Evolutionary conservation across 2,113 vertebrate species (phyloP).

Genomic region (Tetrax tetrax): DNA sequence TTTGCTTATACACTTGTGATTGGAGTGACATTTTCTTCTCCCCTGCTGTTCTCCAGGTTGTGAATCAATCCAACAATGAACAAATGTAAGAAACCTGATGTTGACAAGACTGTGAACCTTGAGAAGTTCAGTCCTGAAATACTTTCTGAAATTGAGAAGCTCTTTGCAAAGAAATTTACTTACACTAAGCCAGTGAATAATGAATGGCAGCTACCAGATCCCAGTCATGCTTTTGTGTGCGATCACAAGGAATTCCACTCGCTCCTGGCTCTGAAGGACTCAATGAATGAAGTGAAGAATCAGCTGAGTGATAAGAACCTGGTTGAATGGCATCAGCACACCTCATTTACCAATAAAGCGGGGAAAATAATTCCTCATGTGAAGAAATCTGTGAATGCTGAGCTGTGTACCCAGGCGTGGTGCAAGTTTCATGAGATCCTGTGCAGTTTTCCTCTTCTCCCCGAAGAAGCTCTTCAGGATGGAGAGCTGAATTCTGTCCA

Average conservation of each 20-base stretch:
- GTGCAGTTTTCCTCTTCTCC: conserved; percentile 82
- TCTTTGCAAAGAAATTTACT: conserved; percentile 83
- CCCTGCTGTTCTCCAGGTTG: conserved; percentile 16
- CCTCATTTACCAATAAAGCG: conserved; percentile 90
- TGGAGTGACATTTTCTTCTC: neutral
- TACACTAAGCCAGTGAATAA: conserved; percentile 78
- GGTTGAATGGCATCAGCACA: conserved; percentile 94
- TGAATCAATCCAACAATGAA: conserved; percentile 79
- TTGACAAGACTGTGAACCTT: conserved; percentile 40
- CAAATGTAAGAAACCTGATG: conserved; percentile 70
- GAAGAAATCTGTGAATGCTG: conserved; percentile 83
- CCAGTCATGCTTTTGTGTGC: conserved; percentile 71
- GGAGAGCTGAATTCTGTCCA: conserved; percentile 88
- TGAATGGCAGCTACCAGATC: conserved; percentile 85
- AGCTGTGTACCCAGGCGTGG: conserved; percentile 95
- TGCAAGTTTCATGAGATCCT: conserved; percentile 95
- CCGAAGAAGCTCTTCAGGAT: conserved; percentile 75
- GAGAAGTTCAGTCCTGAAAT: conserved; percentile 73
- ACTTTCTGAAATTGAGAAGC: conserved; percentile 76
- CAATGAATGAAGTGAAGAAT: conserved; percentile 90
- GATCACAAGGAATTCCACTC: conserved; percentile 66
- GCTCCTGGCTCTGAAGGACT: conserved; percentile 85
- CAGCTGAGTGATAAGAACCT: conserved; percentile 91
- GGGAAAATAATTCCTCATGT: conserved; percentile 86
- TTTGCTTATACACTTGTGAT: neutral